Evolutionary conservation across 30 jellyfish, hydroid and myxozoan species (phyloP).

Genomic region (Chrysaora quinquecirrha): DNA sequence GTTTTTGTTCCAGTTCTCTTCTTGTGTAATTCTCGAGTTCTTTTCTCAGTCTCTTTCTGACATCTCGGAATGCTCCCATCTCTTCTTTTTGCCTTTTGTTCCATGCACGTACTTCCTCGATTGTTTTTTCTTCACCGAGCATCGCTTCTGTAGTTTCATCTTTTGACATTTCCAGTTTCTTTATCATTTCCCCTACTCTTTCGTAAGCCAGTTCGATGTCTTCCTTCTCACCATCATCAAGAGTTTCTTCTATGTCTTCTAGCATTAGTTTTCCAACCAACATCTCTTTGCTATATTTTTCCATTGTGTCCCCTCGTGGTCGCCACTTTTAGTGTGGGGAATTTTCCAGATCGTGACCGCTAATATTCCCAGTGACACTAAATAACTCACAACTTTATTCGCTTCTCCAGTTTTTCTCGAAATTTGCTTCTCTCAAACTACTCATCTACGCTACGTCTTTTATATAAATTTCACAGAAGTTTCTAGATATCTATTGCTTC

Average conservation of each 20-base stretch:
- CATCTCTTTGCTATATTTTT: conserved; percentile 43
- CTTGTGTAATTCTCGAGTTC: conserved; percentile 20
- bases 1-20: conserved; percentile 43
- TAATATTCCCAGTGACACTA: too few species aligned
- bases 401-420: too few species aligned
- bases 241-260: conserved; percentile 49
- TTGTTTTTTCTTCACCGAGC: conserved; percentile 33
- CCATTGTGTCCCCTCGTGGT: conserved; percentile 10
- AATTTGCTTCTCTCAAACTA: too few species aligned
- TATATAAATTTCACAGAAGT: too few species aligned
- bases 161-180: conserved; percentile 19
- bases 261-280: conserved; percentile 21
- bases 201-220: conserved; percentile 55
- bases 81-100: conserved; percentile 44
- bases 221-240: conserved; percentile 39
- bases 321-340: too few species aligned
- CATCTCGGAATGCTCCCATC: conserved; percentile 27
- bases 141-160: conserved; percentile 26
- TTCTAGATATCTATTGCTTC: too few species aligned
- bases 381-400: too few species aligned
- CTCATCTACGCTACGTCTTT: too few species aligned
- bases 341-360: too few species aligned
- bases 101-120: conserved; percentile 55
- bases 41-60: conserved; percentile 45
- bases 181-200: conserved; percentile 18